Evolutionary conservation across 2,888 invertebrate genomes (phyloP), one percentile per base, ranked within the genome.

Genomic region (Odontocerum albicorne): DNA sequence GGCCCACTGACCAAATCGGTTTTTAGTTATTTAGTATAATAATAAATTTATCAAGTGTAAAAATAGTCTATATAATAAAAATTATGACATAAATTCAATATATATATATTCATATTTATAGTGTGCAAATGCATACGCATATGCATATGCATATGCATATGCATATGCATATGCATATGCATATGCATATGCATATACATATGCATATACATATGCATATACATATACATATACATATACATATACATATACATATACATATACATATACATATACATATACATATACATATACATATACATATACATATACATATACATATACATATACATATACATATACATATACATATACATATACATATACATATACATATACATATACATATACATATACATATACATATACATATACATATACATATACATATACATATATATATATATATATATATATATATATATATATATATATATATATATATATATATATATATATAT

Each of bases 1-100:
- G 10, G 38, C 17, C 38, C 8, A 10, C 42, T 10, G 27, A 22
- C 22, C 3, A 15, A 15, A 43, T n/a, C 19, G 20, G 32, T 17
- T 20, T 13, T 32, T 32, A 45, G 22, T 33, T 46, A 38, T 47
- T 47, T 21, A 19, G 19, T 36, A 47, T 47, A 47, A 54, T 56
- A 50, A 57, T 58, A 50, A 43, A 55, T 57, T 57, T 42, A 54
- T 58, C 51, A 55, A 59, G 59, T 59, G 59, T 59, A 59, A 59
- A 59, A 59, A 59, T 59, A 59, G 55, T 59, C 51, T 55, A 44
- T 55, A 55, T 55, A 27, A 49, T 55, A 55, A 55, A 54, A 55
- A 55, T 49, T 49, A 55, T 53, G 17, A 53, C 33, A 45, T 47
- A 53, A 47, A 53, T 55, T 49, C 33, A 49, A 49, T 55, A 49